Conservation (phyloP, 2,888 invertebrate genomes). For the Leucania comma region DNA sequence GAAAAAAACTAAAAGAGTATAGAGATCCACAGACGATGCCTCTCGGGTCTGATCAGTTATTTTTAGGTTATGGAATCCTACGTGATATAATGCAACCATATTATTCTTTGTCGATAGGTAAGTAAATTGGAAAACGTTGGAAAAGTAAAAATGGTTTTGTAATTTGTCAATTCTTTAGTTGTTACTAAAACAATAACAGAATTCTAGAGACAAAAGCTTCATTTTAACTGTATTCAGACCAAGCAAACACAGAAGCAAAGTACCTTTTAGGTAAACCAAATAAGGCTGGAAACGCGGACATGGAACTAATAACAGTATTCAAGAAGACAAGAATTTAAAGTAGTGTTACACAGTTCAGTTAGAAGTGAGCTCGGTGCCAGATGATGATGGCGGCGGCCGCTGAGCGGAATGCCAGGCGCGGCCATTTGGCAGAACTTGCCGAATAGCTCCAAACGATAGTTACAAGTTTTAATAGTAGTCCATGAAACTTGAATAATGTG, state of each 20-base stretch:
- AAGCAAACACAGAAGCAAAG: not conserved
- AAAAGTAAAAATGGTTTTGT: not conserved
- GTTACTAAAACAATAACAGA: not conserved
- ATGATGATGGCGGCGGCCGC: constrained; percentile 22
- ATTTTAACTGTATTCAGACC: constrained; percentile 7
- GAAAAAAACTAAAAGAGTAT: constrained; percentile 49
- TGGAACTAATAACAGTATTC: constrained; percentile 21
- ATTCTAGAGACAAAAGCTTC: not conserved
- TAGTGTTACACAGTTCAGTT: constrained; percentile 17
- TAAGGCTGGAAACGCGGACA: constrained; percentile 5
- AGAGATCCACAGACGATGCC: constrained; percentile 44
- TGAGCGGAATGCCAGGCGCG: constrained; percentile 36
- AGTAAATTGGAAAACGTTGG: not conserved
- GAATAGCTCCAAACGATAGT: constrained; percentile 25
- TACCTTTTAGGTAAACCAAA: constrained; percentile 1
- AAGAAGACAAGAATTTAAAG: constrained; percentile 31
- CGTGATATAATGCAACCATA: constrained; percentile 23
- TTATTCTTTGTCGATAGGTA: not conserved
- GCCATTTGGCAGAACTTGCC: constrained; percentile 27
- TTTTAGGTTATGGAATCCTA: constrained; percentile 29
- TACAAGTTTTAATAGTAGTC: constrained; percentile 42
- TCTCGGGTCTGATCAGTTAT: constrained; percentile 42
- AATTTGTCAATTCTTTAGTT: not conserved
- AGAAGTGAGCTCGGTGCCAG: constrained; percentile 31
- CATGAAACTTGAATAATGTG: constrained; percentile 9